Evolutionary conservation across 2,113 vertebrate genomes (phyloP).

Genomic region (Chionomys nivalis): DNA sequence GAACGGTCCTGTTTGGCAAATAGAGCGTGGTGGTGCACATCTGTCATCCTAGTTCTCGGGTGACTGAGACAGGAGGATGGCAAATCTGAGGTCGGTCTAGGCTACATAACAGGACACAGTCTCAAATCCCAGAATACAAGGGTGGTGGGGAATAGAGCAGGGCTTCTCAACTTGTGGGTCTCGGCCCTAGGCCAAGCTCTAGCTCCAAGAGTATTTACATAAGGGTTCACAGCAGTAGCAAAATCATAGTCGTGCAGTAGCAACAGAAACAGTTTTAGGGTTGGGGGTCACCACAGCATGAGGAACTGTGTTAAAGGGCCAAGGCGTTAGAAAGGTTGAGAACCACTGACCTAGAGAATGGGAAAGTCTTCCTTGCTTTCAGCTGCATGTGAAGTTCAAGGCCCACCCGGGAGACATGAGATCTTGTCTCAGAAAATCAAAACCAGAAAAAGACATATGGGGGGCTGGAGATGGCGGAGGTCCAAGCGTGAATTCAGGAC

Average conservation of each 20-base stretch:
- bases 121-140: not conserved
- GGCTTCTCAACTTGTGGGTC: no score
- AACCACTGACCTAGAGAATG: not conserved
- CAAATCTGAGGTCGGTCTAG: not conserved
- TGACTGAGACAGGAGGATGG: not conserved
- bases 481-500: not conserved
- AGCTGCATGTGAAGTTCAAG: not conserved
- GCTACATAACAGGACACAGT: not conserved
- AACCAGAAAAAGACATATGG: not conserved
- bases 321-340: not conserved
- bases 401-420: not conserved
- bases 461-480: not conserved
- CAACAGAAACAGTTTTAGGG: not conserved
- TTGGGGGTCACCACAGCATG: not conserved
- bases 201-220: not conserved
- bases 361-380: not conserved
- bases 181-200: no score
- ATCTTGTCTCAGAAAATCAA: not conserved
- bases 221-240: not conserved
- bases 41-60: not conserved
- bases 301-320: not conserved
- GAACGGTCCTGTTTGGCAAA: not conserved
- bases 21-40: not conserved
- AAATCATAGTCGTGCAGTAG: not conserved
- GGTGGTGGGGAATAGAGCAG: not conserved